Evolutionary conservation across 2,113 vertebrate genomes (phyloP).

Genomic region (Phoxinus phoxinus): DNA sequence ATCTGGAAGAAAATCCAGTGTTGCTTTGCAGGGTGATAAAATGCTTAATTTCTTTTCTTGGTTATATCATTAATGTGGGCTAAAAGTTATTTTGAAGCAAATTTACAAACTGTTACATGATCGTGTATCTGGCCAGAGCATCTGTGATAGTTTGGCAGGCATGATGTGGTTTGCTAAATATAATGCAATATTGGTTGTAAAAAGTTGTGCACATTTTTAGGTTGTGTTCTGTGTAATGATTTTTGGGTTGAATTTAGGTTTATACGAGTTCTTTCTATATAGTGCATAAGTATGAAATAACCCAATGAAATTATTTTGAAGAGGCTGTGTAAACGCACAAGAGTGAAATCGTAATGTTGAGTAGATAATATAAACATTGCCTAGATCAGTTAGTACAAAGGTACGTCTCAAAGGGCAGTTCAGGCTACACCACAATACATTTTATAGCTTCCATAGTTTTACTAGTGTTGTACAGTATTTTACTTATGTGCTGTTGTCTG

Average conservation of each 20-base stretch:
- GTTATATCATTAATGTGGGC: not conserved
- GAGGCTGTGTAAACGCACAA: not conserved
- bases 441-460: not conserved
- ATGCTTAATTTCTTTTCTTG: not conserved
- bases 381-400: not conserved
- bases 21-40: not conserved
- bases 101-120: not conserved
- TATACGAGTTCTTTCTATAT: not conserved
- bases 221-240: not conserved
- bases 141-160: conserved; percentile 19
- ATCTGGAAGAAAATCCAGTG: not conserved
- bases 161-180: conserved; percentile 8
- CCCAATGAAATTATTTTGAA: not conserved
- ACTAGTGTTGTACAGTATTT: not conserved
- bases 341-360: not conserved
- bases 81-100: conserved; percentile 5
- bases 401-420: not conserved
- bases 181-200: not conserved
- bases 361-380: not conserved
- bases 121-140: not conserved
- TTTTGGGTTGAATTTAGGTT: not conserved
- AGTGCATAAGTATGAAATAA: not conserved
- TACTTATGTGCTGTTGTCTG: not conserved
- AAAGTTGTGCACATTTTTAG: conserved; percentile 10
- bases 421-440: not conserved